A percentile compares a stretch with the other conserved stretches of the same genome.
These are phyloP conservation scores for Myiotriccus ornatus DNA, from an alignment of 2,797 vertebrate species.

Conservation along the genomic window DNA sequence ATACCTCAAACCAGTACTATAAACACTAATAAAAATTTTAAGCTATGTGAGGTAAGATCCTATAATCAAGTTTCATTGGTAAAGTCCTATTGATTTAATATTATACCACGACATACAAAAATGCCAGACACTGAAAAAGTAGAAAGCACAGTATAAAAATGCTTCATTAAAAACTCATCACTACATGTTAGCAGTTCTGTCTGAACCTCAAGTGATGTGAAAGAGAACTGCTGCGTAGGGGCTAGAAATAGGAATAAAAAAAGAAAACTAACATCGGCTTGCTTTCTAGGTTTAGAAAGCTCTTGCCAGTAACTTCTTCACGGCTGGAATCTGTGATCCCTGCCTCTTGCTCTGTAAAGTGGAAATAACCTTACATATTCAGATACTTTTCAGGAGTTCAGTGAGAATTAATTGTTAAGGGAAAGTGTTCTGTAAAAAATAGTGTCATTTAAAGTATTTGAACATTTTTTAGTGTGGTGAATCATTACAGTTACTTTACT, in stretches of 20 bases:
- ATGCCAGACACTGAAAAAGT: neutral
- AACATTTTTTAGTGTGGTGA: neutral
- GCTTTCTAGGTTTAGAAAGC: neutral
- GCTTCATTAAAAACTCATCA: neutral
- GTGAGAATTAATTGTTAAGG: neutral
- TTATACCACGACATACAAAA: neutral
- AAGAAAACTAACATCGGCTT: neutral
- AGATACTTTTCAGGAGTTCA: neutral
- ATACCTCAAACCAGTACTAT: constrained; percentile 39
- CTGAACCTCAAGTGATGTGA: neutral
- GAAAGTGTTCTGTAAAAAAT: neutral
- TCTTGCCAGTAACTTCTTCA: neutral
- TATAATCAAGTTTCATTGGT: constrained; percentile 24
- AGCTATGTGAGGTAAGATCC: neutral
- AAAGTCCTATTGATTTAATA: constrained; percentile 3
- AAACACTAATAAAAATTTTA: constrained; percentile 45
- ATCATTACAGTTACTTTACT: neutral
- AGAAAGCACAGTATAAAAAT: neutral
- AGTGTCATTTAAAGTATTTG: neutral
- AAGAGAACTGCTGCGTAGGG: neutral
- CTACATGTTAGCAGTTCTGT: neutral
- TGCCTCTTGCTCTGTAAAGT: neutral
- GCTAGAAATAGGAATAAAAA: neutral
- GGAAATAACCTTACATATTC: neutral
- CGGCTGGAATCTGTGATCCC: neutral